These are phyloP conservation scores for Brienomyrus brachyistius DNA, from an alignment of 2,113 vertebrate genomes.

Conservation along the genomic window DNA sequence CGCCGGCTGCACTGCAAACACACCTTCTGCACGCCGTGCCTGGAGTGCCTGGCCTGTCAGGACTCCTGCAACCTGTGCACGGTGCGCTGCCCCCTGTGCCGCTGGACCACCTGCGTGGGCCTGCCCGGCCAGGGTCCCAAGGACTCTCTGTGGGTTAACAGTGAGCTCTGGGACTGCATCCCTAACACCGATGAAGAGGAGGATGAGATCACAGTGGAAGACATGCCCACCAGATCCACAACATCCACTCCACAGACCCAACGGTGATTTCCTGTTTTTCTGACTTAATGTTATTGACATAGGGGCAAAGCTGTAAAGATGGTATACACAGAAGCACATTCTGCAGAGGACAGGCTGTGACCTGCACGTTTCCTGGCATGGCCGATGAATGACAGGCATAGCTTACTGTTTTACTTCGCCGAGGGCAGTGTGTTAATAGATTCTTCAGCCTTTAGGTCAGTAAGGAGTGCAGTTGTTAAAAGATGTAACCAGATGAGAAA, in stretches of 20 bases:
- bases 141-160: conserved; percentile 57
- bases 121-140: conserved; percentile 40
- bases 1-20: conserved; percentile 11
- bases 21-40: conserved; percentile 19
- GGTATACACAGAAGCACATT: neutral
- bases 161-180: conserved; percentile 55
- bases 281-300: neutral
- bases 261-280: neutral
- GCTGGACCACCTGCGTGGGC: conserved; percentile 52
- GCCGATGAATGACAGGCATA: neutral
- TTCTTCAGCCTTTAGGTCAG: neutral
- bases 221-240: neutral
- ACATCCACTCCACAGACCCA: neutral
- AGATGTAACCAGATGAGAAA: neutral
- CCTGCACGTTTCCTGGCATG: neutral
- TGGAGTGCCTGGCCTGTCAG: neutral
- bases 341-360: neutral
- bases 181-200: conserved; percentile 29
- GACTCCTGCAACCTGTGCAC: conserved; percentile 24
- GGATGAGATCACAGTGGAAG: neutral
- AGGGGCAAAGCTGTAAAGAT: neutral
- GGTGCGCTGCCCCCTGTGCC: conserved; percentile 58
- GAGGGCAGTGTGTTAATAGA: neutral
- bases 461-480: neutral
- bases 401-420: neutral